phyloP scores from a whole-genome alignment of 2,113 vertebrate genomes.

The Anolis carolinensis region DNA sequence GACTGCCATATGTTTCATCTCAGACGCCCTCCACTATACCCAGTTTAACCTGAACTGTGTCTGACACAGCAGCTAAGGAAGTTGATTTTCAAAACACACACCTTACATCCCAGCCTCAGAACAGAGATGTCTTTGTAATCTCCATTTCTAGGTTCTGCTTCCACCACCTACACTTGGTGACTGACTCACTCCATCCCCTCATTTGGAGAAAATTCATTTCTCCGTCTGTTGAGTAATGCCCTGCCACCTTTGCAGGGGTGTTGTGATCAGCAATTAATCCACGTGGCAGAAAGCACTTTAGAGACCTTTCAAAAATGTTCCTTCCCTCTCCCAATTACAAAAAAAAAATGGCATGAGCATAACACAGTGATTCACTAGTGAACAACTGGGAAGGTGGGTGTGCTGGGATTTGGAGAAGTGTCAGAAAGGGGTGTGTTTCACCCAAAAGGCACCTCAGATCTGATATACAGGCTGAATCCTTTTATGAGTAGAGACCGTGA shows the following conservation, averaged over 20 bases:
- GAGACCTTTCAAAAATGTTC: slow-evolving; percentile 4
- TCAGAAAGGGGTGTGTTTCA: background rate
- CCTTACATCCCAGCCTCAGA: background rate
- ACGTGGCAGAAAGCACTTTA: background rate
- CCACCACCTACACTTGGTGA: background rate
- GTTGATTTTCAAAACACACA: background rate
- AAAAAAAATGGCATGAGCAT: background rate
- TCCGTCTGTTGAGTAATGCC: background rate
- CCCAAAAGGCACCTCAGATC: background rate
- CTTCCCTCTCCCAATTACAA: background rate
- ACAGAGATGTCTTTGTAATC: background rate
- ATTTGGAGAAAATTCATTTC: background rate
- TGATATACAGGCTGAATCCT: background rate
- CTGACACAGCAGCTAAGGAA: background rate
- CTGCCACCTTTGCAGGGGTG: background rate
- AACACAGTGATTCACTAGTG: background rate
- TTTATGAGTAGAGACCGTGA: background rate
- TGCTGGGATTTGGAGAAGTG: background rate
- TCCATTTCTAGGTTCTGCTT: background rate
- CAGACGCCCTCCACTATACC: background rate
- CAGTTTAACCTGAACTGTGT: background rate
- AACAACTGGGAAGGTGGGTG: background rate
- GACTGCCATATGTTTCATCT: background rate
- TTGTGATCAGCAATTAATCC: background rate
- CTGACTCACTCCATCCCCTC: background rate